Evolutionary conservation across 2,797 vertebrate genomes (phyloP).

Genomic region (Onychomys arenicola): DNA sequence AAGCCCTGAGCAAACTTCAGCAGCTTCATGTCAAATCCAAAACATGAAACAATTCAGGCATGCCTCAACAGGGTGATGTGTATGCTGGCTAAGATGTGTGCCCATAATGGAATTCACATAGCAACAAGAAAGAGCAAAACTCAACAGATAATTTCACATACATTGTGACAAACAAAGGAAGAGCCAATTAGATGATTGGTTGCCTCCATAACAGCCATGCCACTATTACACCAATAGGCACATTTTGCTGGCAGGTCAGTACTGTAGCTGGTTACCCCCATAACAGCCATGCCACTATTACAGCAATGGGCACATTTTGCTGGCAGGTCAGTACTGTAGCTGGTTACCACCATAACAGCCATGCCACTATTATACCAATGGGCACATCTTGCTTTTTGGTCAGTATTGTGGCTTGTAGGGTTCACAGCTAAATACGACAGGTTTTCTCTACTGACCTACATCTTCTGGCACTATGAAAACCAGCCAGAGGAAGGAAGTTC

Average conservation of each 20-base stretch:
- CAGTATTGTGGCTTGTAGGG: background rate
- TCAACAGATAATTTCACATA: no score
- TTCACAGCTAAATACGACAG: background rate
- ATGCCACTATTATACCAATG: background rate
- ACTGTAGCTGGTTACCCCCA: background rate
- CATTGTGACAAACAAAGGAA: accelerated
- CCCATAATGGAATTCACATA: accelerated
- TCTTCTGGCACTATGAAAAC: background rate
- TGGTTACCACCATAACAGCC: background rate
- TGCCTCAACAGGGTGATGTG: accelerated
- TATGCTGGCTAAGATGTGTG: accelerated
- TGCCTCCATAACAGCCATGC: no score
- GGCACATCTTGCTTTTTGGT: background rate
- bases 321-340: background rate
- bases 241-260: background rate
- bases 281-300: background rate
- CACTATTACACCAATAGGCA: background rate
- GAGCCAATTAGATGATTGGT: background rate
- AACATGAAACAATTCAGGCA: no score
- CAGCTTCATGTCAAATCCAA: accelerated
- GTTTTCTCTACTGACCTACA: background rate
- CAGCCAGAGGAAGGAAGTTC: background rate
- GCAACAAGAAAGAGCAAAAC: background rate
- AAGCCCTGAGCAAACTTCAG: background rate
- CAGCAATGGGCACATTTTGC: background rate